Conservation (phyloP, 2,113 vertebrate genomes). For the Probosciger aterrimus region DNA sequence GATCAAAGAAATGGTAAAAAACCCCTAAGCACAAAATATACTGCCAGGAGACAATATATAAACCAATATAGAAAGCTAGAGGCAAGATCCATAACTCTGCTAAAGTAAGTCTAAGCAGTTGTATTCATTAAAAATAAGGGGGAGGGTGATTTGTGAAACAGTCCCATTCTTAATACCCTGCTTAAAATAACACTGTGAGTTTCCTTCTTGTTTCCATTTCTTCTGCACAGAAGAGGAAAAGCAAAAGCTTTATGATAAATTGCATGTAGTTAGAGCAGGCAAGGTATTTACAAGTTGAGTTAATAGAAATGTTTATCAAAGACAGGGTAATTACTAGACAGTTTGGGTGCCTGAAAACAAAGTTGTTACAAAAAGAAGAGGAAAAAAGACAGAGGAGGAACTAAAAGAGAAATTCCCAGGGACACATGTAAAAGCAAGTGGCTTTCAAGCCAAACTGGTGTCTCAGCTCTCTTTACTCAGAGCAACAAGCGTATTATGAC, state of each 20-base stretch:
- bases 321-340: slow-evolving; percentile 13
- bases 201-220: neutral
- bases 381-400: neutral
- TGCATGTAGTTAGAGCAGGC: neutral
- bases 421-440: neutral
- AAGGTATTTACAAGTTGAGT: slow-evolving; percentile 30
- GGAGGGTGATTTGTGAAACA: neutral
- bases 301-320: slow-evolving; percentile 45
- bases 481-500: neutral
- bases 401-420: neutral
- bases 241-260: slow-evolving; percentile 25
- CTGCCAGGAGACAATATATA: neutral
- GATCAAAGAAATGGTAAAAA: neutral
- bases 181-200: neutral
- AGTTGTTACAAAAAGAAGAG: neutral
- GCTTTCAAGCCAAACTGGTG: neutral
- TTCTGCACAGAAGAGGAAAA: neutral
- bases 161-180: neutral
- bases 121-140: neutral
- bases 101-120: neutral
- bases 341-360: neutral
- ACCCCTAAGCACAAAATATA: neutral
- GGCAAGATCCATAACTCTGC: neutral
- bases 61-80: neutral
- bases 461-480: neutral